Evolutionary conservation across 2,797 vertebrate species (phyloP), one percentile per base, ranked within the genome.

Genomic region (Melanotaenia nigrans): DNA sequence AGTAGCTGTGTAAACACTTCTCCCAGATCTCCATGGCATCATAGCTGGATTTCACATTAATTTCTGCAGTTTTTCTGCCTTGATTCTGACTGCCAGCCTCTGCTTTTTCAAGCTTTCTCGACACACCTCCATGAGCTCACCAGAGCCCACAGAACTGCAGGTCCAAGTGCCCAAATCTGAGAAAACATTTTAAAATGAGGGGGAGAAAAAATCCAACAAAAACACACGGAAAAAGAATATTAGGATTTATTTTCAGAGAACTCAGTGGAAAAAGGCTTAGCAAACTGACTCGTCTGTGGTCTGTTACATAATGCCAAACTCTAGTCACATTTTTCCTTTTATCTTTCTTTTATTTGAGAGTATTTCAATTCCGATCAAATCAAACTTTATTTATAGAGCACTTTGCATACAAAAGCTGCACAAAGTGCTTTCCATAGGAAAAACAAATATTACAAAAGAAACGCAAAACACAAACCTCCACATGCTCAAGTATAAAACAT

Each of bases 111-210:
- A 36, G 36, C 35, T 66, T 71, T 68, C 53, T 61, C 62, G 75
- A 84, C 75, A 77, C 73, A 72, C 84, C 83, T 75, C 65, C 67
- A 75, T 87, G 84, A 90, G 82, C 75, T 89, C 84, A 90, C 73
- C 54, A 64, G 42, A 24, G 33, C 54, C 83, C 77, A 71, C 78
- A 85, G 64, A 83, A 65, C 78, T 72, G 82, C 62, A 24, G 54
- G 68, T 71, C 64, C 1, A 75, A 70, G 77, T 83, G 73, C 42
- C 14, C 61, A 32, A 12, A 14, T 80, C 77, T 88, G 77, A 53
- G 25, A 83, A 82, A 82, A 66, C 63, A 56, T 73, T 90, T 78
- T 61, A 53, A 68, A 79, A 47, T 47, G 42, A 67, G 30, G 30
- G 30, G 30, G 65, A 78, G 65, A 51, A 25, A 61, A 28, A 61